A percentile compares a stretch with the other conserved stretches of the same genome.
Conservation (phyloP, 2,797 vertebrate species). For the Myotis vivesi region DNA sequence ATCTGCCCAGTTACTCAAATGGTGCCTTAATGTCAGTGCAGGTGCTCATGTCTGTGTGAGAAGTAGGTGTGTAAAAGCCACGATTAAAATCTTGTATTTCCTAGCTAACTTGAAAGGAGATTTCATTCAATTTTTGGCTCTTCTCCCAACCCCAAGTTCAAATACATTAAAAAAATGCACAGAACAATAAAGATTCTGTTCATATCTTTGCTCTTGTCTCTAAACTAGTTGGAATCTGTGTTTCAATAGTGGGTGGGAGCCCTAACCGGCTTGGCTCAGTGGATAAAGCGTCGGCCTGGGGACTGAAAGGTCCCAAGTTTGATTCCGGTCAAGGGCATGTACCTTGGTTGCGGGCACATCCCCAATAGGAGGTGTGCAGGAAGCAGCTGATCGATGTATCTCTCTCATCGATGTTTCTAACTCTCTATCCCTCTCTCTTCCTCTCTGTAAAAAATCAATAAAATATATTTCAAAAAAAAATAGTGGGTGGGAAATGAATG, state of each 20-base stretch:
- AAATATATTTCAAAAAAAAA: not conserved
- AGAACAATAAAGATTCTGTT: constrained; percentile 35
- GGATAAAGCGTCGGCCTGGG: too few relatives aligned
- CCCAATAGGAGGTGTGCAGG: too few relatives aligned
- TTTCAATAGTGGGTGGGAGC: not conserved
- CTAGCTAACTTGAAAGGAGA: not conserved
- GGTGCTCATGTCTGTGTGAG: not conserved
- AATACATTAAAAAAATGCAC: not conserved
- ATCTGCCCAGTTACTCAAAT: not conserved
- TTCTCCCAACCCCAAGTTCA: not conserved
- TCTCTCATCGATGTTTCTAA: too few relatives aligned
- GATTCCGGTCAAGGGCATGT: too few relatives aligned
- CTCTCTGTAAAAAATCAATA: too few relatives aligned
- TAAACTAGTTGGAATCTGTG: not conserved
- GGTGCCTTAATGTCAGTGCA: not conserved
- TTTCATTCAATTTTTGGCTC: not conserved
- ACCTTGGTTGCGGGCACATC: too few relatives aligned
- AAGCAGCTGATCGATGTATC: too few relatives aligned
- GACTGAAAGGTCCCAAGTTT: too few relatives aligned
- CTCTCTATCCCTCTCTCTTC: too few relatives aligned
- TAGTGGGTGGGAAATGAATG: not conserved
- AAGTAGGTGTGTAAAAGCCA: constrained; percentile 1
- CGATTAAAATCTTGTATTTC: constrained; percentile 8
- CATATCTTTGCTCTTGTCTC: constrained; percentile 16
- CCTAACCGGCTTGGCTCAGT: too few relatives aligned